Conservation (phyloP, 1,140 invertebrate genomes). For the Cydia pomonella region DNA sequence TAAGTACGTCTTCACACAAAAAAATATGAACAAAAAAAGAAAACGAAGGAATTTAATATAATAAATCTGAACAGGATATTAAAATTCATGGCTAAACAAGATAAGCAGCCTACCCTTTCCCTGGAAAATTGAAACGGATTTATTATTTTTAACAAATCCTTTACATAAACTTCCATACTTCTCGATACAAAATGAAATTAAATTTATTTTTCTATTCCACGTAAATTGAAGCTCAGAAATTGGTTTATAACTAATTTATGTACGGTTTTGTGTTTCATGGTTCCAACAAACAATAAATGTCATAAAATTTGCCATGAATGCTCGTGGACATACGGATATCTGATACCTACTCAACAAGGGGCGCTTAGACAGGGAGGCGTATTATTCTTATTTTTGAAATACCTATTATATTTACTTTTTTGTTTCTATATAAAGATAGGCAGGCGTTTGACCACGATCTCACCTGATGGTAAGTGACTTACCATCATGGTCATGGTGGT, state of each 20-base stretch:
- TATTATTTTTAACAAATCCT: conserved; percentile 13
- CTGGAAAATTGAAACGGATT: conserved; percentile 1
- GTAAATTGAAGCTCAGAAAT: background rate
- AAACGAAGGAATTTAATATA: background rate
- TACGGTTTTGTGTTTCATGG: too few species aligned
- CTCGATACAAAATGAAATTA: background rate
- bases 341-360: too few species aligned
- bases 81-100: conserved; percentile 21
- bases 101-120: conserved; percentile 18
- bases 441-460: too few species aligned
- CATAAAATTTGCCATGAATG: too few species aligned
- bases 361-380: too few species aligned
- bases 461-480: too few species aligned
- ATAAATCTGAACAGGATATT: conserved; percentile 28
- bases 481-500: too few species aligned
- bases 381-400: too few species aligned
- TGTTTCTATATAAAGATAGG: too few species aligned
- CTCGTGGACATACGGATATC: too few species aligned
- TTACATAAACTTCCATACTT: conserved; percentile 8
- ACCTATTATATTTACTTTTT: too few species aligned
- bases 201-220: background rate
- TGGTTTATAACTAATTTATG: too few species aligned
- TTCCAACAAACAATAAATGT: background rate
- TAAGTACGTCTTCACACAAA: background rate
- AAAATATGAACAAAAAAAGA: background rate